A percentile compares a stretch with the other conserved stretches of the same genome.
Evolutionary conservation across 1,140 invertebrate genomes (phyloP).

Genomic region (Drosophila persimilis): DNA sequence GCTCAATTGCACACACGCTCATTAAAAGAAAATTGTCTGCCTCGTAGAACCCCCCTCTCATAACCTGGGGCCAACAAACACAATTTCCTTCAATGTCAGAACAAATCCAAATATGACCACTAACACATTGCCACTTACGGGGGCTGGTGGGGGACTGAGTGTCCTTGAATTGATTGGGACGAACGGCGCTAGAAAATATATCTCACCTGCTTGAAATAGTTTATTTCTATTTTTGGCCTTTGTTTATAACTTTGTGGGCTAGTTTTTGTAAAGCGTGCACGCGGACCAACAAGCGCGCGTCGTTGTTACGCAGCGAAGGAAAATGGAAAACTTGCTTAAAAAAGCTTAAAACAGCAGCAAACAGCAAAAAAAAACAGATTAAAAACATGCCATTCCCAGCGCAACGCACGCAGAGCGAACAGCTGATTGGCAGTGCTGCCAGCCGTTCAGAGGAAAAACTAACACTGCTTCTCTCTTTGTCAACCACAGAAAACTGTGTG

Average conservation of each 20-base stretch:
- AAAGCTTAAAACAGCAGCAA: slow-evolving; percentile 36
- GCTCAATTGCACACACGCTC: slow-evolving; percentile 55
- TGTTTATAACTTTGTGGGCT: slow-evolving; percentile 58
- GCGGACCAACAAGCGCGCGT: slow-evolving; percentile 16
- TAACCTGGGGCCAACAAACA: slow-evolving; percentile 10
- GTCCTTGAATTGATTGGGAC: slow-evolving; percentile 52
- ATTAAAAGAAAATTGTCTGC: slow-evolving; percentile 35
- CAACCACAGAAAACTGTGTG: slow-evolving; percentile 34
- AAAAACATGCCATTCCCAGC: too few species aligned
- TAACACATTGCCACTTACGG: slow-evolving; percentile 6
- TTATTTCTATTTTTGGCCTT: slow-evolving; percentile 68
- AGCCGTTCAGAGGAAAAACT: too few species aligned
- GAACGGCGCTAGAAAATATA: slow-evolving; percentile 31
- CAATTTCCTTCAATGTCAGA: slow-evolving; percentile 41
- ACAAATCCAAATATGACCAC: slow-evolving; percentile 13
- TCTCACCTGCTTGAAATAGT: slow-evolving; percentile 57
- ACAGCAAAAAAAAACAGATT: too few species aligned
- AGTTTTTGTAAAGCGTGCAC: slow-evolving; percentile 5
- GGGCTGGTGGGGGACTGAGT: background rate
- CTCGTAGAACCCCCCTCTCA: slow-evolving; percentile 29
- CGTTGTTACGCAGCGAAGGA: slow-evolving; percentile 47
- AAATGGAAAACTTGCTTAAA: slow-evolving; percentile 66
- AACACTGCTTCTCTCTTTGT: slow-evolving; percentile 6
- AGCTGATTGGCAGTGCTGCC: too few species aligned
- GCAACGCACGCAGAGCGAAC: too few species aligned